phyloP scores from a whole-genome alignment of 2,113 vertebrate genomes.

The Tapirus terrestris region DNA sequence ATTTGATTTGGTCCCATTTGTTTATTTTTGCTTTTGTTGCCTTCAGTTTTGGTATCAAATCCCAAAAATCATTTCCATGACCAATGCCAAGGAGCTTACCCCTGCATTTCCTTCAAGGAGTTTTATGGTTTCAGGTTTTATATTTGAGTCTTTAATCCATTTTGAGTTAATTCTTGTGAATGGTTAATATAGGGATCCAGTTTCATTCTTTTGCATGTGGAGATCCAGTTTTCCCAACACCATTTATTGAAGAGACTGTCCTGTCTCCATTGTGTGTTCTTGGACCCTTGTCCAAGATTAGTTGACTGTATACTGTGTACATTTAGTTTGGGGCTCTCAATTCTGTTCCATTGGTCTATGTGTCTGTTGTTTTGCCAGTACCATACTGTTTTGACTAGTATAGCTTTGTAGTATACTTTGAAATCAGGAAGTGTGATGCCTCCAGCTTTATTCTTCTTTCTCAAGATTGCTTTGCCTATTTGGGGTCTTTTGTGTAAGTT shows the following conservation, averaged over 20 bases:
- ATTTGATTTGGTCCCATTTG: not conserved
- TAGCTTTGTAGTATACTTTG: not conserved
- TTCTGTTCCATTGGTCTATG: not conserved
- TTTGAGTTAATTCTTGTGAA: not conserved
- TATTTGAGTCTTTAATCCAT: not conserved
- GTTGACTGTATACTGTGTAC: not conserved
- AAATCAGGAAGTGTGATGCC: not conserved
- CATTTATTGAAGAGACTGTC: not conserved
- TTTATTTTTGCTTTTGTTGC: not conserved
- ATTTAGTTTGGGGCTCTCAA: not conserved
- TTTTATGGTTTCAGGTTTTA: not conserved
- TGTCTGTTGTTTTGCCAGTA: not conserved
- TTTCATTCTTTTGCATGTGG: not conserved
- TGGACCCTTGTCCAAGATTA: not conserved
- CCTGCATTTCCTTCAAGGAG: not conserved
- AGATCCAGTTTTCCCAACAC: not conserved
- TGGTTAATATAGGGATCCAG: not conserved
- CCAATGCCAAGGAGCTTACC: not conserved
- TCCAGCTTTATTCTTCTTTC: not conserved
- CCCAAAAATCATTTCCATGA: not conserved
- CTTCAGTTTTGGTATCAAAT: not conserved
- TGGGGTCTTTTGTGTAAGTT: not conserved
- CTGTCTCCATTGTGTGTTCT: not conserved
- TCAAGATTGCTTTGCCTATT: not conserved
- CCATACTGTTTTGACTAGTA: not conserved